Evolutionary conservation across 2,888 invertebrate species (phyloP), one percentile per base, ranked within the genome.

Genomic region (Apotomis capreana): DNA sequence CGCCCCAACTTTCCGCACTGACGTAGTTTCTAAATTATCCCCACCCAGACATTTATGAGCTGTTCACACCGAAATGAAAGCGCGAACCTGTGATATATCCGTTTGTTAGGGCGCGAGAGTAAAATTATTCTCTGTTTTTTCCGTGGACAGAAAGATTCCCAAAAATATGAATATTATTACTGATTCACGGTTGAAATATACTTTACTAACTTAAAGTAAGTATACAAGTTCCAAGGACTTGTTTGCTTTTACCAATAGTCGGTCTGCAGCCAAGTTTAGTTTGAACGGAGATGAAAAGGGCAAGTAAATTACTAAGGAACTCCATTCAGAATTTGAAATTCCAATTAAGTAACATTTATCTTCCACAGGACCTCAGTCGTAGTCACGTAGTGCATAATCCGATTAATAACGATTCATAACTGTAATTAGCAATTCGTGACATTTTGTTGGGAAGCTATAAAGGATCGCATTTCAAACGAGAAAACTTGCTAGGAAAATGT

Each of bases 1-100:
- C 60, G 58, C 67, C 74, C 74, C 70, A 74, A 77, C 75, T 74
- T 77, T 63, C 61, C 70, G 75, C 74, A 36, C 64, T 57, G 74
- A 62, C 55, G 59, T 68, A 74, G 67, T 70, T 73, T 55, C 72
- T 71, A 49, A 71, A 67, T 73, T 73, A 70, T 70, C 68, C 64
- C 68, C 52, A 13, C 40, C 55, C 57, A 54, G 46, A 57, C 64
- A 55, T 69, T 73, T 73, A 70, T 70, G 62, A 58, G 52, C 49
- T 44, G 54, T 67, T 68, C 54, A 26, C 59, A 59, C 26, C 15
- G 62, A 52, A 64, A 70, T 70, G 13, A 70, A 59, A 57, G 37
- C 49, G 52, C 4, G 26, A 60, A 60, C 36, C 52, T 44, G 26
- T 26, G 60, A 59, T 40, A 60, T 52, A 10, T 69, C 61, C 55